Percentiles rank a stretch among this genome's conserved stretches.
Evolutionary conservation across 2,888 invertebrate species (phyloP).

Genomic region (Mythimna loreyi): DNA sequence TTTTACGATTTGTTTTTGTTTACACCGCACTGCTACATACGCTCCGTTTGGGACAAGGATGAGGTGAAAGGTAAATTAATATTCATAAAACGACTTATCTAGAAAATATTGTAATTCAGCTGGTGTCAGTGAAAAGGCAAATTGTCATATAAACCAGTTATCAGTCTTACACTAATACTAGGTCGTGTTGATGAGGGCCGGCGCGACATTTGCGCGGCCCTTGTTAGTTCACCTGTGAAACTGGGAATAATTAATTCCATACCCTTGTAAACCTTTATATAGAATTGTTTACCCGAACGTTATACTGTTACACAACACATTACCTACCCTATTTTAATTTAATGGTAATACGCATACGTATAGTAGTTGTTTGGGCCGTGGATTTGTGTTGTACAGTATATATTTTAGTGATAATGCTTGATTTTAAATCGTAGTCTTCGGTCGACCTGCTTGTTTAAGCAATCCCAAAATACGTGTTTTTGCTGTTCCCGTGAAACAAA

Average conservation of each 20-base stretch:
- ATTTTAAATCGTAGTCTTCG: constrained; percentile 21
- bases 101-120: constrained; percentile 59
- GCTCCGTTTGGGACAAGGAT: neutral
- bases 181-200: constrained; percentile 67
- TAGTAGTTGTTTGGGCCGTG: constrained; percentile 42
- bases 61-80: constrained; percentile 29
- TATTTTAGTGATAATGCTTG: constrained; percentile 30
- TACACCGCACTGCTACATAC: constrained; percentile 6
- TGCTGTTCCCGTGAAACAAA: neutral
- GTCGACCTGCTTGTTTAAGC: constrained; percentile 22
- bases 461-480: neutral
- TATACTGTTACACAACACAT: constrained; percentile 66
- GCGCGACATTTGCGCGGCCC: constrained; percentile 63
- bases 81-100: constrained; percentile 52
- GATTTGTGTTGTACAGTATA: constrained; percentile 50
- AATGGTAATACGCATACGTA: constrained; percentile 52
- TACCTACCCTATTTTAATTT: constrained; percentile 67
- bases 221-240: constrained; percentile 77
- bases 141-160: constrained; percentile 67
- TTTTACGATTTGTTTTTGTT: constrained; percentile 30
- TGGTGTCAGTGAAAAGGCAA: constrained; percentile 54
- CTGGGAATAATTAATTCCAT: constrained; percentile 73
- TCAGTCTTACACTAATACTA: constrained; percentile 71
- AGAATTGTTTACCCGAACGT: constrained; percentile 65
- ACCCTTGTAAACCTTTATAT: constrained; percentile 67